These are phyloP conservation scores for Eciton burchellii DNA, from an alignment of 1,140 invertebrate species.

Conservation along the genomic window DNA sequence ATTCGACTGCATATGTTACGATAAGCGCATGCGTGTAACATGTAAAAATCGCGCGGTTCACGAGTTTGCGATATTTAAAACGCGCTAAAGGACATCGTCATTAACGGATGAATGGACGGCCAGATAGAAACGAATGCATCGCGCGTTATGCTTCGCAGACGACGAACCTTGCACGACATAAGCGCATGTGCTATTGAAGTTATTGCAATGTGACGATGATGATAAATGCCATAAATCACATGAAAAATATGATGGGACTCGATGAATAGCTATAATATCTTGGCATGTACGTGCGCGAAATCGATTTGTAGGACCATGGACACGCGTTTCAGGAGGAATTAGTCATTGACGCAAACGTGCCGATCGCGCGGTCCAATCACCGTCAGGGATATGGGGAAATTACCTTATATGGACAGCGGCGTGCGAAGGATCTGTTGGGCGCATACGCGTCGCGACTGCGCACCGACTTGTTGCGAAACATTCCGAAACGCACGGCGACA, in stretches of 20 bases:
- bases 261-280: too few species aligned
- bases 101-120: not conserved
- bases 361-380: slow-evolving; percentile 82
- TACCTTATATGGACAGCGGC: slow-evolving; percentile 86
- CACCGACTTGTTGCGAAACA: not conserved
- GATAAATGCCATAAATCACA: not conserved
- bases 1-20: not conserved
- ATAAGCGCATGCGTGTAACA: not conserved
- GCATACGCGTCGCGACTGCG: slow-evolving; percentile 63
- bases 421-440: slow-evolving; percentile 71
- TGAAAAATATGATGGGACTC: not conserved
- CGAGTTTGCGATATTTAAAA: slow-evolving; percentile 17
- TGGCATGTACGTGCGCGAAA: not conserved
- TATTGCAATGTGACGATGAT: too few species aligned
- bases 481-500: not conserved
- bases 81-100: not conserved
- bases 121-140: not conserved
- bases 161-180: too few species aligned
- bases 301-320: slow-evolving; percentile 16
- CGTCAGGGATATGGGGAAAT: slow-evolving; percentile 85
- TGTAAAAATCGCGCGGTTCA: not conserved
- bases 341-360: slow-evolving; percentile 69
- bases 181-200: too few species aligned
- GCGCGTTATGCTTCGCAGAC: not conserved
- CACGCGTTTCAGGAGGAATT: slow-evolving; percentile 55